Conservation (phyloP, 2,797 vertebrate genomes). For the Morus bassanus region DNA sequence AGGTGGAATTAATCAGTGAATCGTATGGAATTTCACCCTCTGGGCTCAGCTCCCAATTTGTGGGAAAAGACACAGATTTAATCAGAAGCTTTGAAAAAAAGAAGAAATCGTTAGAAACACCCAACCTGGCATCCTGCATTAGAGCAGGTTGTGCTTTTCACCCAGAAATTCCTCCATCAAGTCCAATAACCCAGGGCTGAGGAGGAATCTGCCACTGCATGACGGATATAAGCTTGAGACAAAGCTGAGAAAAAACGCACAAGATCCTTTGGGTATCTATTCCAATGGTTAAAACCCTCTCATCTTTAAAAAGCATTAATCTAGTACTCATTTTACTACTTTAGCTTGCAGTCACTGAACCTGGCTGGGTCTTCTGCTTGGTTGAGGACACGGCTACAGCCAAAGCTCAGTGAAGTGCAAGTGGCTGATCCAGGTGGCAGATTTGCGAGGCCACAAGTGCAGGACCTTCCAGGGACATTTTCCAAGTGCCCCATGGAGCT, state of each 20-base stretch:
- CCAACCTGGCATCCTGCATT: background rate
- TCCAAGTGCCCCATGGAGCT: accelerated
- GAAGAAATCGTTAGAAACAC: background rate
- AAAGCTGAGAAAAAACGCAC: background rate
- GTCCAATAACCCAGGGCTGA: background rate
- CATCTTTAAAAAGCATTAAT: background rate
- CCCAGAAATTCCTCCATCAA: background rate
- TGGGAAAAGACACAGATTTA: background rate
- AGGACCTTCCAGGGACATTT: background rate
- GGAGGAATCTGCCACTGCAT: background rate
- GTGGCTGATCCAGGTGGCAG: background rate
- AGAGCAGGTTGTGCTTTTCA: background rate
- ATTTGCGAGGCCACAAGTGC: accelerated
- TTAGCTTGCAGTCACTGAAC: background rate
- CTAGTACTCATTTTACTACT: background rate
- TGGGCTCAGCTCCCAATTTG: background rate
- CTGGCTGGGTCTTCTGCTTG: background rate
- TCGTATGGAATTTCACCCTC: slow-evolving; percentile 6
- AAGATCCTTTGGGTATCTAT: background rate
- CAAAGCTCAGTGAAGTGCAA: background rate
- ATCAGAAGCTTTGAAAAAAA: background rate
- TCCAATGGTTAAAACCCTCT: background rate
- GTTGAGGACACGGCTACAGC: background rate
- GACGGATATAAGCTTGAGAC: accelerated
- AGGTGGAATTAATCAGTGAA: background rate